Evolutionary conservation across 2,888 invertebrate species (phyloP).

Genomic region (Melinaea marsaeus): DNA sequence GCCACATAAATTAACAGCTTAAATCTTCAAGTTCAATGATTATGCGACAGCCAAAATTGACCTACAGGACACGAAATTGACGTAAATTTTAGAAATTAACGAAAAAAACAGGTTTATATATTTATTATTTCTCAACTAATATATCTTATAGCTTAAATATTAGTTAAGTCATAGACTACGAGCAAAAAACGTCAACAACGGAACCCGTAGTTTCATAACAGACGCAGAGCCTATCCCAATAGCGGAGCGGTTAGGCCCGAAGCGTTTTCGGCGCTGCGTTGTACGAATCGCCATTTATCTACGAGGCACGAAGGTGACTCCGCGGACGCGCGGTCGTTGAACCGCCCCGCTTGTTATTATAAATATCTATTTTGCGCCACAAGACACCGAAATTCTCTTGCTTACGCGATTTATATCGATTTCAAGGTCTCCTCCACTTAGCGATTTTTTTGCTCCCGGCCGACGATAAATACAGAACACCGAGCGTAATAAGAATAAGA

Average conservation of each 20-base stretch:
- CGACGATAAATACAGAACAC: conserved; percentile 26
- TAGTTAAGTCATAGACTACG: too few species aligned
- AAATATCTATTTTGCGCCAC: conserved; percentile 55
- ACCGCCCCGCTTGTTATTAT: conserved; percentile 47
- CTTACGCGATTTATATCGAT: conserved; percentile 36
- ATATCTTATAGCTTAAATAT: too few species aligned
- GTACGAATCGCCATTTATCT: conserved; percentile 69
- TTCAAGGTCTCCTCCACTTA: conserved; percentile 36
- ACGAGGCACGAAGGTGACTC: conserved; percentile 62
- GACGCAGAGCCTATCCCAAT: conserved; percentile 26
- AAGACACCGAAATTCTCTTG: conserved; percentile 37
- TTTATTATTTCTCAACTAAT: too few species aligned
- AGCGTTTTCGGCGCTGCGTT: conserved; percentile 39
- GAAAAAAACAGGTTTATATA: too few species aligned
- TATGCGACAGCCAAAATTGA: too few species aligned
- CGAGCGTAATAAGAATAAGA: conserved; percentile 28
- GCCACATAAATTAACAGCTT: too few species aligned
- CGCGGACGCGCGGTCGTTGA: conserved; percentile 69
- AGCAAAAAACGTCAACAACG: too few species aligned
- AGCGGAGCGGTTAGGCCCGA: conserved; percentile 41
- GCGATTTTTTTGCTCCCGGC: conserved; percentile 30
- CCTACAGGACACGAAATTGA: background rate
- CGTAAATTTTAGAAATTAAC: background rate
- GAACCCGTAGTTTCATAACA: background rate
- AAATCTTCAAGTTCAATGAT: too few species aligned